Conservation (phyloP, 1,140 invertebrate species). For the Ips typographus region DNA sequence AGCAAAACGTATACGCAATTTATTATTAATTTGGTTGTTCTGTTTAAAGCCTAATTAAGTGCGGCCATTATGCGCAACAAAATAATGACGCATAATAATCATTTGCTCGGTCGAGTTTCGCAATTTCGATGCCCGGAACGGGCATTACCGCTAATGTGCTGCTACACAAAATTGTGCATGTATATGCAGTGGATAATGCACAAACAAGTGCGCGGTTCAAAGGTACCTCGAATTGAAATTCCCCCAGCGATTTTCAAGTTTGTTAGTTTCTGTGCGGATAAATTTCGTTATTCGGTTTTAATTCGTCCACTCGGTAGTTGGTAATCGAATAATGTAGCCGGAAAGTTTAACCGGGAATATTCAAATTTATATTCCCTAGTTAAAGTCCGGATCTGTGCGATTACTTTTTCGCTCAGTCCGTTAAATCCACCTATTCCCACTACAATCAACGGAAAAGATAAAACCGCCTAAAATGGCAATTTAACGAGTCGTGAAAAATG, state of each 20-base stretch:
- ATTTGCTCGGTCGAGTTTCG: slow-evolving; percentile 11
- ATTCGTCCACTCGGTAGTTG: too few relatives aligned
- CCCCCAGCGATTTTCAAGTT: background rate
- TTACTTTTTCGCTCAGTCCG: too few relatives aligned
- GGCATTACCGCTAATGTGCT: slow-evolving; percentile 7
- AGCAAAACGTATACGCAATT: slow-evolving; percentile 8
- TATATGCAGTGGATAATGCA: slow-evolving; percentile 7
- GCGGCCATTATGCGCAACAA: slow-evolving; percentile 12
- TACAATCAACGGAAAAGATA: too few relatives aligned
- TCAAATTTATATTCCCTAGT: too few relatives aligned
- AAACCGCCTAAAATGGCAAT: too few relatives aligned
- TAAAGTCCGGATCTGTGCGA: too few relatives aligned
- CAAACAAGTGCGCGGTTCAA: slow-evolving; percentile 8
- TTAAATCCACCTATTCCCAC: too few relatives aligned
- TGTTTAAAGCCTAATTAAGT: slow-evolving; percentile 3
- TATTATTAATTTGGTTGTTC: background rate
- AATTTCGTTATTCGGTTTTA: too few relatives aligned
- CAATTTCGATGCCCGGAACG: slow-evolving; percentile 8
- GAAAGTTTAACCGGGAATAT: too few relatives aligned
- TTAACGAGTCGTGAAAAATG: too few relatives aligned
- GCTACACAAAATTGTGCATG: slow-evolving; percentile 9
- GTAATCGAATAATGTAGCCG: too few relatives aligned
- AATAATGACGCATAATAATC: slow-evolving; percentile 15
- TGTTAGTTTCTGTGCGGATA: too few relatives aligned
- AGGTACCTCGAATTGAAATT: slow-evolving; percentile 4